phyloP scores from a whole-genome alignment of 1,140 invertebrate genomes.

The Megalopta genalis region DNA sequence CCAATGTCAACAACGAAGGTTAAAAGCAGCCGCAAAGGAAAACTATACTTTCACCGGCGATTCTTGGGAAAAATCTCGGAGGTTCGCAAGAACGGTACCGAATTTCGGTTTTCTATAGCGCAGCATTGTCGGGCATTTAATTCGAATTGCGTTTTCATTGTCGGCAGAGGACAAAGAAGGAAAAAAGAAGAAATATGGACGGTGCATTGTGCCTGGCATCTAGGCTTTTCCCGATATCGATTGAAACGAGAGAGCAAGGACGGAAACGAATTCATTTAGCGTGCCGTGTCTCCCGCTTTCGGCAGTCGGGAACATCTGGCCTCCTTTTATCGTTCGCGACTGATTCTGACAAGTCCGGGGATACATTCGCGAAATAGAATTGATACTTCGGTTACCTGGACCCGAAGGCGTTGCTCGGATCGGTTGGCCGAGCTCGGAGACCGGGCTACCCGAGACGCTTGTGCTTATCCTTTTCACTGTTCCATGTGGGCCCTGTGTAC shows the following conservation, averaged over 20 bases:
- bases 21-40: slow-evolving; percentile 16
- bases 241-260: slow-evolving; percentile 2
- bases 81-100: too few relatives aligned
- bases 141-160: neutral
- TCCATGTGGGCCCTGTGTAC: slow-evolving; percentile 34
- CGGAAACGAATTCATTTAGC: slow-evolving; percentile 12
- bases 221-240: slow-evolving; percentile 17
- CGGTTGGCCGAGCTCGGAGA: slow-evolving; percentile 6
- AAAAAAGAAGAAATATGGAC: neutral
- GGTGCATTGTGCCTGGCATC: neutral
- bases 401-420: slow-evolving; percentile 5
- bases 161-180: too few relatives aligned
- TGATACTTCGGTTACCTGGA: slow-evolving; percentile 27
- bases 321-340: neutral
- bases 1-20: slow-evolving; percentile 42
- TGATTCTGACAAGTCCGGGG: slow-evolving; percentile 18
- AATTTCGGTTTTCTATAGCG: too few relatives aligned
- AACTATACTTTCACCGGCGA: neutral
- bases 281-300: neutral
- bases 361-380: slow-evolving; percentile 27
- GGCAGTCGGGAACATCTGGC: slow-evolving; percentile 19
- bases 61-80: neutral
- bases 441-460: slow-evolving; percentile 17
- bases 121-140: too few relatives aligned
- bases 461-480: slow-evolving; percentile 43